These are phyloP conservation scores for Nycticorax nycticorax DNA, from an alignment of 2,113 vertebrate species.

Conservation along the genomic window DNA sequence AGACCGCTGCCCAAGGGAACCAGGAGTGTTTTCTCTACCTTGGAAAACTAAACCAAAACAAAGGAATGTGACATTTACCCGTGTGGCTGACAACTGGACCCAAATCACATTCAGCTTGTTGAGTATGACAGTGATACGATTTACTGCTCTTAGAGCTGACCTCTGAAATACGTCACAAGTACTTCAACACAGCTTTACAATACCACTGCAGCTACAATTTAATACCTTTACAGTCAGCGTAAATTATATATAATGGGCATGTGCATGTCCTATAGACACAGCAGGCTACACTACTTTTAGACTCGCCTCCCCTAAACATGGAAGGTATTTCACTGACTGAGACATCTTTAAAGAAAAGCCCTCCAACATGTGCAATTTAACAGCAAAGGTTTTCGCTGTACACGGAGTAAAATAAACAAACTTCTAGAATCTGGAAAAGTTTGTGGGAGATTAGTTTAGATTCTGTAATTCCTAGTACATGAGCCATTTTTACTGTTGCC, in stretches of 20 bases:
- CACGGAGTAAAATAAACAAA: not conserved
- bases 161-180: not conserved
- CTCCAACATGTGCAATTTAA: not conserved
- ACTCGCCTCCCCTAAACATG: accelerated
- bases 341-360: not conserved
- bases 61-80: not conserved
- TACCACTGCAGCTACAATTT: not conserved
- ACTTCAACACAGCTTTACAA: not conserved
- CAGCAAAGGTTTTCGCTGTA: not conserved
- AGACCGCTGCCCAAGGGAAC: not conserved
- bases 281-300: not conserved
- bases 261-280: not conserved
- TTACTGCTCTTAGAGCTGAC: not conserved
- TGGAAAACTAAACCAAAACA: not conserved
- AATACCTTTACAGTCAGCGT: not conserved
- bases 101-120: not conserved
- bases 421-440: not conserved
- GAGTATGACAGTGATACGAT: not conserved
- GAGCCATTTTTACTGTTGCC: not conserved
- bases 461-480: not conserved
- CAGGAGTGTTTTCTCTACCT: not conserved
- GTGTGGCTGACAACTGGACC: not conserved
- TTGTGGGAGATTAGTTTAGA: not conserved
- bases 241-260: not conserved
- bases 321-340: not conserved